Percentiles rank a stretch among this genome's conserved stretches.
phyloP scores from a whole-genome alignment of 2,797 vertebrate species.

The Schizopygopsis pylzovi region DNA sequence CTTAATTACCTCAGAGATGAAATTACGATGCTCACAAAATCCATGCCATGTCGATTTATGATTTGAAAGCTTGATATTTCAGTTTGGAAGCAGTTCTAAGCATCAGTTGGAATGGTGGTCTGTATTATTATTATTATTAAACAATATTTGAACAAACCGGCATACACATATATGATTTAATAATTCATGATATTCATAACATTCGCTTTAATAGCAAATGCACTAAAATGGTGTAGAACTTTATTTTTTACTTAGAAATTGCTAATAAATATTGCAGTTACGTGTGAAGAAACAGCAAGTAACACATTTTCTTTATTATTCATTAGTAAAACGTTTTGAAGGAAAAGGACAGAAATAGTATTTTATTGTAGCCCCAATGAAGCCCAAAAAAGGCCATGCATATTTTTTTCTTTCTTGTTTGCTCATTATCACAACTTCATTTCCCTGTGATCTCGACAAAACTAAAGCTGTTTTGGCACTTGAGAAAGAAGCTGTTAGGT shows the following conservation, averaged over 20 bases:
- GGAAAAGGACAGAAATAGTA: background rate
- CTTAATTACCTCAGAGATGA: constrained; percentile 71
- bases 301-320: background rate
- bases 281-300: background rate
- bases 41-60: constrained; percentile 63
- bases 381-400: background rate
- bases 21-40: constrained; percentile 67
- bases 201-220: no score
- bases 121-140: background rate
- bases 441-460: background rate
- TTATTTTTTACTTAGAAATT: background rate
- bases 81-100: constrained; percentile 45
- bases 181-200: no score
- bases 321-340: background rate
- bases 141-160: background rate
- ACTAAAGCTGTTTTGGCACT: no score
- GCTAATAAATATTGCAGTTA: background rate
- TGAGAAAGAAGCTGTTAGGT: no score
- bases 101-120: constrained; percentile 40
- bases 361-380: background rate
- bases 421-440: background rate
- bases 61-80: constrained; percentile 60
- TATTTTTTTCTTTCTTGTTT: background rate
- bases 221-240: no score
- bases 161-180: background rate